Conservation (phyloP, 2,888 invertebrate genomes). For the Heliconius cydno region DNA sequence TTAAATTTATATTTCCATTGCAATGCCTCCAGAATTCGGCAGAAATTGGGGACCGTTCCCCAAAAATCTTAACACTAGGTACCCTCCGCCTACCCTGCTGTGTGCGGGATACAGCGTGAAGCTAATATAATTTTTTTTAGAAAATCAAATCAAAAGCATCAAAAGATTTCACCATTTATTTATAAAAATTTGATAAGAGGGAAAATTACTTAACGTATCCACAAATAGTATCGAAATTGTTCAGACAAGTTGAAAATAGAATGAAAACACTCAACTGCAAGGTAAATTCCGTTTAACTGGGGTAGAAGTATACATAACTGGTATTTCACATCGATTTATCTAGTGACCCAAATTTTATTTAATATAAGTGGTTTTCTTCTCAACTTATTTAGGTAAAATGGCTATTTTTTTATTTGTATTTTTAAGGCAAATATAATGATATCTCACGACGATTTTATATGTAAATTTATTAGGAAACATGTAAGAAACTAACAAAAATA, state of each 20-base stretch:
- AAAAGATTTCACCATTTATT: background rate
- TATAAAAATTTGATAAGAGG: background rate
- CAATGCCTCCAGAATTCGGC: too few species aligned
- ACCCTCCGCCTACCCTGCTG: too few species aligned
- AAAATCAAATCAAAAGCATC: background rate
- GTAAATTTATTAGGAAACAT: background rate
- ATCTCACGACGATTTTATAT: background rate
- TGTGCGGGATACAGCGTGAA: too few species aligned
- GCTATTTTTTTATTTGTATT: background rate
- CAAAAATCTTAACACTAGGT: too few species aligned
- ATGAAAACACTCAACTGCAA: constrained; percentile 5
- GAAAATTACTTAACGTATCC: background rate
- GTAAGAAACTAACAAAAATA: background rate
- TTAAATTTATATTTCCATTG: too few species aligned
- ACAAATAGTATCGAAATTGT: background rate
- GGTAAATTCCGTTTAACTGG: constrained; percentile 9
- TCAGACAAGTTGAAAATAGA: constrained; percentile 9
- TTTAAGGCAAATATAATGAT: too few species aligned
- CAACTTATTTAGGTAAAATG: background rate
- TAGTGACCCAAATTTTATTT: constrained; percentile 15
- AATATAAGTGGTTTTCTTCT: background rate
- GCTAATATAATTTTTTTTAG: too few species aligned
- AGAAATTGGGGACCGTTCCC: too few species aligned
- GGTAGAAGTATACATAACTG: background rate
- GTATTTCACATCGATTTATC: constrained; percentile 4